Evolutionary conservation across 2,888 invertebrate genomes (phyloP), one percentile per base, ranked within the genome.

Genomic region (Drosophila aldrichi): DNA sequence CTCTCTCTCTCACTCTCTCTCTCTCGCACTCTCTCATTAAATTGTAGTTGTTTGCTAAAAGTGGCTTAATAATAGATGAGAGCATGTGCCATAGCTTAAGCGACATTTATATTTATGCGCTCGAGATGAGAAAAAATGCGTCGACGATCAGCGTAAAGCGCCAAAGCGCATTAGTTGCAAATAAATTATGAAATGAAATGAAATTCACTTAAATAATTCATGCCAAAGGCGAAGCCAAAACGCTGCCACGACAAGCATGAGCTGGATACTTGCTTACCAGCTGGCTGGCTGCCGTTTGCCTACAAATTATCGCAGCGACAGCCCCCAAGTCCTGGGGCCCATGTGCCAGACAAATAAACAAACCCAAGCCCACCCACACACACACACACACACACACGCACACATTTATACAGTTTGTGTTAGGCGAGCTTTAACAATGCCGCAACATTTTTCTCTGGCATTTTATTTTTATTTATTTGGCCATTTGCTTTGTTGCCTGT

Each of bases 191-290:
- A 72, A 74, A 70, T 48, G 79, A 76, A 87, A 84, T 81, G 70
- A 88, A 83, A 83, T 79, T 76, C 76, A 81, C 75, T 86, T 83
- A 77, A 88, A 88, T 86, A 83, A 80, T 86, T 88, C 71, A 83
- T 80, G 79, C 58, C 70, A 60, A 57, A 70, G 57, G 67, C 67
- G 64, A 64, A 78, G 75, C 75, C 64, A 55, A 64, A 64, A 51
- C 8, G 20, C 57, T 55, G 64, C 59, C 14, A 25, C 51, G 32
- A 67, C 55, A 64, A 74, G 77, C 81, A 86, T 69, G 75, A 74
- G 80, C 73, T 44, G 71, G 58, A 75, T 81, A 58, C 65, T 57
- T 56, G 58, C 80, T 68, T 71, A 67, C 82, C 71, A 76, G 59
- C 73, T 55, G 81, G 49, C 70, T 46, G 29, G 49, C 70, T 46